phyloP scores from a whole-genome alignment of 2,797 vertebrate species.

The Arnoldichthys spilopterus region DNA sequence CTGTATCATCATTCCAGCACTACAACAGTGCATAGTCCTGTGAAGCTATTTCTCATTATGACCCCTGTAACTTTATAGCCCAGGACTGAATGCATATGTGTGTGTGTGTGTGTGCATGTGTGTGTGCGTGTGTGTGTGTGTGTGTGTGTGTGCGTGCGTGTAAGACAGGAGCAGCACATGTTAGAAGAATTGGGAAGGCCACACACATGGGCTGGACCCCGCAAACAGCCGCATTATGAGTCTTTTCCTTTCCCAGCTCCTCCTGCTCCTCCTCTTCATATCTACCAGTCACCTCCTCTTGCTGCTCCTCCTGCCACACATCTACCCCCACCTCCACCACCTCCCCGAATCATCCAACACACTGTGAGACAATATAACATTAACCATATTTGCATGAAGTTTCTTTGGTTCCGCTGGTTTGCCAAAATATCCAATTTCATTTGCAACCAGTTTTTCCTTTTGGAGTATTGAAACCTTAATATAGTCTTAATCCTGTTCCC shows the following conservation, averaged over 20 bases:
- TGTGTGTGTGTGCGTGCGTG: constrained; percentile 36
- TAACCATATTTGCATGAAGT: neutral
- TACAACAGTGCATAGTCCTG: no score
- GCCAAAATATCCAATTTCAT: neutral
- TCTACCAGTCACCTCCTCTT: constrained; percentile 64
- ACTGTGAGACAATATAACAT: constrained; percentile 66
- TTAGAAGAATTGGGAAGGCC: constrained; percentile 75
- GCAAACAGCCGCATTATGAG: constrained; percentile 52
- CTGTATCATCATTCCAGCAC: neutral
- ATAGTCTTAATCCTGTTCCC: no score
- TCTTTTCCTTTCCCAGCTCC: constrained; percentile 27
- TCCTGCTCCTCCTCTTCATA: constrained; percentile 4
- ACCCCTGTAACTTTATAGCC: no score
- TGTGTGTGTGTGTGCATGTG: no score
- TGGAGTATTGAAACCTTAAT: neutral
- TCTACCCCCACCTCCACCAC: constrained; percentile 64
- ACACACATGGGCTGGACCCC: constrained; percentile 65
- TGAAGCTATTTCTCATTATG: no score
- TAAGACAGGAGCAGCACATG: constrained; percentile 81
- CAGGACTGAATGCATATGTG: no score
- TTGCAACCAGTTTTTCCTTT: neutral
- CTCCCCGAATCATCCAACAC: constrained; percentile 81
- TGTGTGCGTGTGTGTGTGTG: neutral
- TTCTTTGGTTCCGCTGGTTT: neutral
- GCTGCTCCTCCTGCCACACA: constrained; percentile 55